Percentiles rank a stretch among this genome's conserved stretches.
These are phyloP conservation scores for Atta cephalotes DNA, from an alignment of 1,140 invertebrate species.

Conservation along the genomic window DNA sequence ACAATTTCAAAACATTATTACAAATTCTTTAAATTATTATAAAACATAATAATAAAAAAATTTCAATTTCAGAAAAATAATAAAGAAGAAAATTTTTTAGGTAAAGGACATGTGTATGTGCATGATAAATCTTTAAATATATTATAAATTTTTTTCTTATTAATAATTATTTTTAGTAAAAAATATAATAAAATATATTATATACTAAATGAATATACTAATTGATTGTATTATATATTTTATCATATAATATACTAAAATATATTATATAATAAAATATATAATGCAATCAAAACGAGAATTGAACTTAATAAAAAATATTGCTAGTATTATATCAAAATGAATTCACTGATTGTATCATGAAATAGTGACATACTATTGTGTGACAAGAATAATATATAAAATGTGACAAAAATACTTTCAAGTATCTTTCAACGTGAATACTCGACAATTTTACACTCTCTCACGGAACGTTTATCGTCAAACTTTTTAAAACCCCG, in stretches of 20 bases:
- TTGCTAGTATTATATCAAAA: not conserved
- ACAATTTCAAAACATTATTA: not conserved
- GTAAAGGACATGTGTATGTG: not conserved
- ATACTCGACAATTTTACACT: slow-evolving; percentile 25
- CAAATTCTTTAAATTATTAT: not conserved
- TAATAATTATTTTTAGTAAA: not conserved
- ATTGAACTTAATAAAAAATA: not conserved
- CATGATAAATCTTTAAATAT: not conserved
- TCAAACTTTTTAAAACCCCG: slow-evolving; percentile 13
- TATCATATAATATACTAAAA: too few species aligned
- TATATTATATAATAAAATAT: too few species aligned
- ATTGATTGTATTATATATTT: too few species aligned
- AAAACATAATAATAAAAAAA: not conserved
- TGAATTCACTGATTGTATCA: not conserved
- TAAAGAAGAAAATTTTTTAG: not conserved
- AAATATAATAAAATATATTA: not conserved
- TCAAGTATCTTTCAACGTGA: not conserved
- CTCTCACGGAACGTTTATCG: not conserved
- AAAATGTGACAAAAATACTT: slow-evolving; percentile 4
- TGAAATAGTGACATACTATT: not conserved
- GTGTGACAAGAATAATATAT: slow-evolving; percentile 2
- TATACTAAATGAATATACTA: too few species aligned
- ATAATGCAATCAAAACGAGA: not conserved
- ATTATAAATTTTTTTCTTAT: not conserved
- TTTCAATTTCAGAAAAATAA: not conserved